Evolutionary conservation across 2,113 vertebrate species (phyloP).

Genomic region (Ctenomys sociabilis): DNA sequence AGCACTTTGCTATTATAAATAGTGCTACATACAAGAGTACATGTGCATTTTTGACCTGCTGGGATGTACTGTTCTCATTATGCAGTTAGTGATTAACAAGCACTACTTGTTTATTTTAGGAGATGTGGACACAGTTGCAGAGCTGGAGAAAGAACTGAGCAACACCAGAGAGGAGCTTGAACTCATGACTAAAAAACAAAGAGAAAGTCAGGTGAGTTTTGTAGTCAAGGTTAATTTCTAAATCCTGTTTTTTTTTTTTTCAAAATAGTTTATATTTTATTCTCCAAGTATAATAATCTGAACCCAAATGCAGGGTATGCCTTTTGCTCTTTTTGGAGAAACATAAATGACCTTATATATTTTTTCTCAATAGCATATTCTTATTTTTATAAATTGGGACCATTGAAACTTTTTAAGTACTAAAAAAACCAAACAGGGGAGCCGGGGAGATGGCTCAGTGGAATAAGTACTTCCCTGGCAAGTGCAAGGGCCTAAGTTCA

Average conservation of each 20-base stretch:
- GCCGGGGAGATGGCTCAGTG: no score
- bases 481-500: no score
- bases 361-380: no score
- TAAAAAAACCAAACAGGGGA: no score
- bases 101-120: slow-evolving; percentile 72
- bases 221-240: neutral
- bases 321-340: slow-evolving; percentile 44
- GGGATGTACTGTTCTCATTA: neutral
- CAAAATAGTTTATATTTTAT: slow-evolving; percentile 25
- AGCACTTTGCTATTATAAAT: slow-evolving; percentile 27
- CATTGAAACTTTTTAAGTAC: no score
- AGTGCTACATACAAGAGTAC: neutral
- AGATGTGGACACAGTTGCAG: slow-evolving; percentile 70
- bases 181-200: slow-evolving; percentile 89
- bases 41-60: neutral
- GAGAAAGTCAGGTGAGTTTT: slow-evolving; percentile 89
- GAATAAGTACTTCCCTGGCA: no score
- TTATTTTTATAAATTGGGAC: no score
- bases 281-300: neutral
- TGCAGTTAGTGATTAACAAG: neutral
- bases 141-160: slow-evolving; percentile 87
- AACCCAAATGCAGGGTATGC: neutral
- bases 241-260: neutral
- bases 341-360: neutral
- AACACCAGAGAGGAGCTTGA: slow-evolving; percentile 90